Percentiles rank a stretch among this genome's conserved stretches.
Conservation (phyloP, 2,797 vertebrate genomes). For the Cygnus olor region DNA sequence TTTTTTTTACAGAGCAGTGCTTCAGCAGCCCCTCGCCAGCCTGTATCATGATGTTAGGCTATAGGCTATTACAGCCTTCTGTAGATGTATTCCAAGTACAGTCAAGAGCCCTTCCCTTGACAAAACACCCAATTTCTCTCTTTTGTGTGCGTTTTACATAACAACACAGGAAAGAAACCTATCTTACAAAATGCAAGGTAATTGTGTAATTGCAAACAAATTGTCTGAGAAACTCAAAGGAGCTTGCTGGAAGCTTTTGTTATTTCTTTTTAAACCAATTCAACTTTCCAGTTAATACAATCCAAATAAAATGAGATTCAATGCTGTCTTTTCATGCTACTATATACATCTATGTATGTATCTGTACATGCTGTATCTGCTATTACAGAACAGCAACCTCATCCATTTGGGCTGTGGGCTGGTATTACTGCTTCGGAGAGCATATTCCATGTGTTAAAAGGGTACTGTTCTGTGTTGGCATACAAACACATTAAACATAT, state of each 20-base stretch:
- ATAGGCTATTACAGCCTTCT: neutral
- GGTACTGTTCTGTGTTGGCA: neutral
- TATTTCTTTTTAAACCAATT: neutral
- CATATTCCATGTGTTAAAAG: neutral
- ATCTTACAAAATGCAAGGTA: neutral
- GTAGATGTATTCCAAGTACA: neutral
- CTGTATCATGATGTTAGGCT: accelerated
- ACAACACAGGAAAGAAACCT: neutral
- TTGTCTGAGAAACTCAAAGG: neutral
- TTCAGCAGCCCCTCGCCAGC: neutral
- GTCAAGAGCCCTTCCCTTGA: neutral
- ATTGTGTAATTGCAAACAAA: neutral
- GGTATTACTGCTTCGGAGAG: neutral
- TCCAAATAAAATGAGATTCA: neutral
- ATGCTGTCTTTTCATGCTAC: neutral
- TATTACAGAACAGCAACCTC: neutral
- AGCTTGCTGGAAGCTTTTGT: neutral
- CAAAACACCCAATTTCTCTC: neutral
- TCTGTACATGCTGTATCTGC: neutral
- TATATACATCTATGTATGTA: neutral
- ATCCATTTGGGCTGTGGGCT: neutral
- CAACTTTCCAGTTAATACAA: neutral
- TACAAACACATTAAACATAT: neutral
- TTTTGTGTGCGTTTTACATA: neutral
- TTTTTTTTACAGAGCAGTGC: neutral